phyloP scores from a whole-genome alignment of 2,888 invertebrate genomes.

The Allacma fusca region DNA sequence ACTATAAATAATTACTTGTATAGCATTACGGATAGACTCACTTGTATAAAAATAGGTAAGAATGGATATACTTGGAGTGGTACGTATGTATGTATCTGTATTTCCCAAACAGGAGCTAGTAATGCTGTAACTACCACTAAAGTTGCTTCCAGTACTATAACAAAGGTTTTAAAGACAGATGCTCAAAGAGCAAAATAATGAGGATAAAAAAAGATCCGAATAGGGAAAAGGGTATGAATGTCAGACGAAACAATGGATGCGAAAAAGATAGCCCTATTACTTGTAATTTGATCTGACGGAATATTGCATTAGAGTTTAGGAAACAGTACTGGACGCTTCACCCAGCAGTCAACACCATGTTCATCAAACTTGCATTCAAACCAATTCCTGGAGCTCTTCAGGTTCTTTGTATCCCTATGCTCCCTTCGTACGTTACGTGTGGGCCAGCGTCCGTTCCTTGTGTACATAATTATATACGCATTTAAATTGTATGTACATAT shows the following conservation, averaged over 20 bases:
- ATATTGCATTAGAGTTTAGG: slow-evolving; percentile 19
- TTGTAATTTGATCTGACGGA: slow-evolving; percentile 45
- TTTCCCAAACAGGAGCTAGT: no score
- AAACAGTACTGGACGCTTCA: background rate
- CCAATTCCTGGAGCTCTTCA: background rate
- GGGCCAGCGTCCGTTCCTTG: background rate
- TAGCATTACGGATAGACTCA: no score
- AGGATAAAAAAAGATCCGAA: slow-evolving; percentile 42
- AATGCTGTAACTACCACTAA: background rate
- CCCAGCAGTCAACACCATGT: background rate
- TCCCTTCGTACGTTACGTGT: background rate
- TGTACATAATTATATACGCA: no score
- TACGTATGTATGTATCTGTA: no score
- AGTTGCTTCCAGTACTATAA: background rate
- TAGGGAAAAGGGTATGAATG: slow-evolving; percentile 37
- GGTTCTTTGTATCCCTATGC: background rate
- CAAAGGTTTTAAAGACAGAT: slow-evolving; percentile 43
- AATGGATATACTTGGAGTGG: no score
- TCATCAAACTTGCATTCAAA: background rate
- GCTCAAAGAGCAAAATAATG: slow-evolving; percentile 38
- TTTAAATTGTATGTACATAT: no score
- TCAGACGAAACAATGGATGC: slow-evolving; percentile 35
- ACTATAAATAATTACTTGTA: no score
- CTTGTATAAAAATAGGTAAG: no score
- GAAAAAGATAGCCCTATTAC: slow-evolving; percentile 47